A percentile compares a stretch with the other conserved stretches of the same genome.
Evolutionary conservation across 1,140 invertebrate species (phyloP).

Genomic region (Drosophila cardini): DNA sequence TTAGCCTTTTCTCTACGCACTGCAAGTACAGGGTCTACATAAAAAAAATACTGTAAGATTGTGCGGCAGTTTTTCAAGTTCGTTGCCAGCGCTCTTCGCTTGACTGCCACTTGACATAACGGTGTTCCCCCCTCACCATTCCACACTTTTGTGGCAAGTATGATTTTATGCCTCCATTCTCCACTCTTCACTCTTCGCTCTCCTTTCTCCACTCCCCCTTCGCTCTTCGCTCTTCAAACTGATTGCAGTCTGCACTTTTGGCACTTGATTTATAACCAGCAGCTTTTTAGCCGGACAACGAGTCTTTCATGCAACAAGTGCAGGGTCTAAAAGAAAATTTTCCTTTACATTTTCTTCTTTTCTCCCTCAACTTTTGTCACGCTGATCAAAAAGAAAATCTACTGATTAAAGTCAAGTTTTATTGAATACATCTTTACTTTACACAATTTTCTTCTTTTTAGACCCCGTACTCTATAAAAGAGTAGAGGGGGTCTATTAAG

Average conservation of each 20-base stretch:
- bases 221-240: neutral
- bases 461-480: too few species aligned
- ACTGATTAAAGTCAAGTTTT: slow-evolving; percentile 18
- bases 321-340: slow-evolving; percentile 15
- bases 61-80: slow-evolving; percentile 44
- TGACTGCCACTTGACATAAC: slow-evolving; percentile 51
- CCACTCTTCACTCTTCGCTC: neutral
- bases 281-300: slow-evolving; percentile 19
- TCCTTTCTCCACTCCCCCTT: neutral
- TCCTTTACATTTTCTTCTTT: neutral
- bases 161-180: too few species aligned
- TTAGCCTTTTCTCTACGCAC: too few species aligned
- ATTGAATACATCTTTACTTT: neutral
- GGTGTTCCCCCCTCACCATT: neutral
- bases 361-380: neutral
- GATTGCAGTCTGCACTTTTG: slow-evolving; percentile 40
- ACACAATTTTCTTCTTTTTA: neutral
- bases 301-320: slow-evolving; percentile 41
- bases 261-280: slow-evolving; percentile 54
- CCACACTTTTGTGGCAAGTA: too few species aligned
- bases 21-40: too few species aligned
- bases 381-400: neutral
- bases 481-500: too few species aligned
- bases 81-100: slow-evolving; percentile 37
- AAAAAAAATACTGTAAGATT: slow-evolving; percentile 1